Evolutionary conservation across 1,140 invertebrate species (phyloP), one percentile per base, ranked within the genome.

Genomic region (Pseudomyrmex pallidus): DNA sequence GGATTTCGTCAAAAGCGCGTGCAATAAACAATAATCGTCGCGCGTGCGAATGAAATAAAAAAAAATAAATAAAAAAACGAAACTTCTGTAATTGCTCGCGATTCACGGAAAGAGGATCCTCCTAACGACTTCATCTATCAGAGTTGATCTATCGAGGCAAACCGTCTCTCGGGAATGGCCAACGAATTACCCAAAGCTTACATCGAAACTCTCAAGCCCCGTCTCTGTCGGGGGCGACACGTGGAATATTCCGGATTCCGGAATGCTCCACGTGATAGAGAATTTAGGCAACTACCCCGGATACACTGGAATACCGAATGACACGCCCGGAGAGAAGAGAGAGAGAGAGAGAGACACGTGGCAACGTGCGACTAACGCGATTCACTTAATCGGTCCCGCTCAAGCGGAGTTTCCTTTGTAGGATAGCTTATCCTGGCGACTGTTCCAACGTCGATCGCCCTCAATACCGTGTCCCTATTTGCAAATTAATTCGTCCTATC

Each of bases 181-280:
- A 54, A 84, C 73, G 85, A 87, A 87, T 87, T 83, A 64, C 62
- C 56, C 48, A 17, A 78, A 63, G 63, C 66, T 35, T 52, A 74
- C 22, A 54, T 80, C 48, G 86, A 80, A 87, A 74, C 25, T 62
- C 59, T 73, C 80, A 22, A 78, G 25, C 52, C 74, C 52, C 74
- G 50, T 74, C 22, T 44, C 62, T 48, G 61, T 83, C 67, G 82
- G 73, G n/a, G 13, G 22, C 70, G 74, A 66, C 70, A 66, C 68
- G 67, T 44, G 78, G 83, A 89, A 91, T 91, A 90, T 90, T 86
- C 80, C 83, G 83, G 68, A 87, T 86, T 90, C 80, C 85, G 59
- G 84, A 73, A 76, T 89, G 80, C 35, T 35, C 35, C 35, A 35
- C 74, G 74, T 62, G 73, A 74, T 84, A 48, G 67, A 86, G 83